phyloP scores from a whole-genome alignment of 2,797 vertebrate genomes.

The Margarornis squamiger region DNA sequence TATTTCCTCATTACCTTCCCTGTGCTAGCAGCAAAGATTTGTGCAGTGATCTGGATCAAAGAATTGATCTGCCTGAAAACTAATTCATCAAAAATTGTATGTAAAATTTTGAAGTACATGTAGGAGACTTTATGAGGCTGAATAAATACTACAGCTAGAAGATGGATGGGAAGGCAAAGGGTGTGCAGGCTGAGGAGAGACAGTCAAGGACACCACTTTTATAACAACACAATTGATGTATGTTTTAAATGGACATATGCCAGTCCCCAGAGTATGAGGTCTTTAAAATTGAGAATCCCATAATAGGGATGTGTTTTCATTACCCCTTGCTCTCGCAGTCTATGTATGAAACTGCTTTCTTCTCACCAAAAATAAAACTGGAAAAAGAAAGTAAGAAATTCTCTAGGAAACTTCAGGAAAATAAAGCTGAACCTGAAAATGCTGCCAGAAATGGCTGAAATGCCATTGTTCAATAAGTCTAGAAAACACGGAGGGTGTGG shows the following conservation, averaged over 20 bases:
- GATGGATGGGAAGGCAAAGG: neutral
- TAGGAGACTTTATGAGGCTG: neutral
- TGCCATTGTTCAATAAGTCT: neutral
- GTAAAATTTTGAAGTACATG: neutral
- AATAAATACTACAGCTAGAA: neutral
- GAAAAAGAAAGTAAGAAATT: neutral
- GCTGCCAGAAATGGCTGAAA: neutral
- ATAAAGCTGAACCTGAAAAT: neutral
- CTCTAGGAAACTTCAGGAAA: neutral
- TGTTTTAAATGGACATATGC: neutral
- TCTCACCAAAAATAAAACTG: neutral
- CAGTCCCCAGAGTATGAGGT: neutral
- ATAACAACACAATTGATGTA: neutral
- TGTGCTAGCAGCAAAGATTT: neutral
- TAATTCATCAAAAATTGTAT: neutral
- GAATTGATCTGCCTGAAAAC: neutral
- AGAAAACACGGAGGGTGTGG: neutral
- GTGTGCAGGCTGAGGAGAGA: neutral
- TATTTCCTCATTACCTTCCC: neutral
- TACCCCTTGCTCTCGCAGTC: neutral
- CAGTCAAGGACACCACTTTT: neutral
- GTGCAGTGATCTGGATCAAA: neutral
- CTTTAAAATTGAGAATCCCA: neutral
- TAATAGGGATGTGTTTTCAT: neutral
- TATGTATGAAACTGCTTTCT: neutral